Base-by-base conservation (phyloP, 2,113 vertebrate species). In the Nothobranchius furzeri region DNA sequence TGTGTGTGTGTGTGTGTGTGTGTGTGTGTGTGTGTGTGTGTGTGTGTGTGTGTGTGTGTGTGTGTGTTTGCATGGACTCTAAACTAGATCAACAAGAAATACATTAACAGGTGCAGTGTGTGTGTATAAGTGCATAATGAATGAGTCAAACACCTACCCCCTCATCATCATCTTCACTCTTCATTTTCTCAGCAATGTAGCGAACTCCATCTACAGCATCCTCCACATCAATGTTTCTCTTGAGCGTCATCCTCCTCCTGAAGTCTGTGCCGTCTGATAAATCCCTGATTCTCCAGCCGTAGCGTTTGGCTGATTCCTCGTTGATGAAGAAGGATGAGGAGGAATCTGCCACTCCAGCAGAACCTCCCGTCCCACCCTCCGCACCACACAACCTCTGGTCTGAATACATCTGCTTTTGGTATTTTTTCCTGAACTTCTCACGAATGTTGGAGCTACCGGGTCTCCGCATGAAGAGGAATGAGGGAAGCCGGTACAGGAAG, bases 101-200 rank as follows among this genome's bases (percentile, higher is more conserved):
- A 40, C 6, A 40, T 9, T 40, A 9, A 40, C 7, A 9, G 37
- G 37, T 40, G 36, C 36, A 37, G 36, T 37, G 4, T 37, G 4
- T 37, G 36, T 37, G 7, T 37, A 4, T 37, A 37, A 4, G 4
- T 37, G 37, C 37, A 50, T 64, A 20, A 58, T 52, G 13, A 9
- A 17, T 43, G 15, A 36, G 43, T 24, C 0, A 63, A 43, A 60
- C 9, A 73, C 93, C 52, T 81, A 94, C 93, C 85, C 92, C 90
- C 78, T 94, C 92, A 72, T 93, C 92, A 46, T 93, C 90, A 74
- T 94, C 93, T 62, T 93, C 92, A 4, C 69, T 92, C 85, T 92
- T 93, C 92, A 93, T 91, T 78, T 94, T 93, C 55, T 93, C 92
- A 8, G 93, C 92, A 1, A 94, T 90, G 70, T 93, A 93, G 54